Evolutionary conservation across 2,797 vertebrate genomes (phyloP).

Genomic region (Lemur catta): DNA sequence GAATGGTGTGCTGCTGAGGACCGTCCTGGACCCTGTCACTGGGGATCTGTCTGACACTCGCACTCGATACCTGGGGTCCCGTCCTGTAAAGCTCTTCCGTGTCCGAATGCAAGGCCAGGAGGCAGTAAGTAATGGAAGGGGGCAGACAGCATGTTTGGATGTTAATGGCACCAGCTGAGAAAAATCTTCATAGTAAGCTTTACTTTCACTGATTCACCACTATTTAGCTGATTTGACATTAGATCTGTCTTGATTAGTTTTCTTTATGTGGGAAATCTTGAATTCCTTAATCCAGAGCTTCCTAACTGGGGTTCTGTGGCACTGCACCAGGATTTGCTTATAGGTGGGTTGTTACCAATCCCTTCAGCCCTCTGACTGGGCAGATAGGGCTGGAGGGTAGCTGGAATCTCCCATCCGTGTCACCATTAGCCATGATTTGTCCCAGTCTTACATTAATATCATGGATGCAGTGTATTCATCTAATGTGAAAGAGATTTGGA

Average conservation of each 20-base stretch:
- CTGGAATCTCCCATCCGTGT: background rate
- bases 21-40: constrained; percentile 96
- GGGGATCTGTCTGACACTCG: constrained; percentile 97
- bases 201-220: background rate
- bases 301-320: background rate
- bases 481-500: background rate
- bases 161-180: background rate
- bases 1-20: constrained; percentile 97
- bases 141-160: background rate
- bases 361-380: background rate
- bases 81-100: constrained; percentile 97
- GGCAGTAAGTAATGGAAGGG: constrained; percentile 88
- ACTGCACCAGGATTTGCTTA: background rate
- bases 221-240: background rate
- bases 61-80: constrained; percentile 95
- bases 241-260: background rate
- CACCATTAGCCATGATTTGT: background rate
- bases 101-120: constrained; percentile 99
- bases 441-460: background rate
- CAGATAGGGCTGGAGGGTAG: background rate
- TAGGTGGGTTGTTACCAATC: background rate
- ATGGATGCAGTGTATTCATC: background rate
- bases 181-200: background rate
- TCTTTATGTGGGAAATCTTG: background rate
- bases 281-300: background rate